These are phyloP conservation scores for Labeo rohita DNA, from an alignment of 2,113 vertebrate species.

Conservation along the genomic window DNA sequence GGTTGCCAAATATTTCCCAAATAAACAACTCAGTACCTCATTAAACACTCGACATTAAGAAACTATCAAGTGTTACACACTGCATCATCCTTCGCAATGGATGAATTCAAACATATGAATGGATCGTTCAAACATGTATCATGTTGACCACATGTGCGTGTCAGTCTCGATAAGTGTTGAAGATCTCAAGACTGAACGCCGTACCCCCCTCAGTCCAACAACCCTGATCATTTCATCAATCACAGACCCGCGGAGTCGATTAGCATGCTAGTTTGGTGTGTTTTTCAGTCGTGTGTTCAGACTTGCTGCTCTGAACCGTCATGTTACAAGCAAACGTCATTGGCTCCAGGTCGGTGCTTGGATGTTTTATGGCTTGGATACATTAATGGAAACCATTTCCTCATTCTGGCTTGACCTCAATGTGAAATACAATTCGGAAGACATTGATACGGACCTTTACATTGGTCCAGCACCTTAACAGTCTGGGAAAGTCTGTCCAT, in stretches of 20 bases:
- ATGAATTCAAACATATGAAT: not conserved
- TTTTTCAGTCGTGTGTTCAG: not conserved
- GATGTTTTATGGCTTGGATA: not conserved
- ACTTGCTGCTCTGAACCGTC: not conserved
- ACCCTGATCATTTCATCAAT: not conserved
- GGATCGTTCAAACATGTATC: conserved; percentile 23
- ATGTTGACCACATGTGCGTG: conserved; percentile 36
- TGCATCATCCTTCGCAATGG: not conserved
- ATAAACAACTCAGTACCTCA: conserved; percentile 6
- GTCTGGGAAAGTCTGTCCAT: conserved; percentile 2
- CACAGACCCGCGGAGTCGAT: not conserved
- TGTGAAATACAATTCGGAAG: conserved; percentile 3
- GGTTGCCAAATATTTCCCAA: not conserved
- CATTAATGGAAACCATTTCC: conserved; percentile 31
- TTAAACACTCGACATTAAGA: not conserved
- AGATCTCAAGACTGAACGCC: not conserved
- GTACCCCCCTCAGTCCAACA: not conserved
- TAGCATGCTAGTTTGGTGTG: not conserved
- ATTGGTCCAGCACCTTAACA: not conserved
- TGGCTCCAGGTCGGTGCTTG: not conserved
- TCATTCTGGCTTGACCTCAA: conserved; percentile 21
- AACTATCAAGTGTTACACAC: not conserved
- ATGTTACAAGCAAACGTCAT: not conserved
- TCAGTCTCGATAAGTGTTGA: conserved; percentile 41
- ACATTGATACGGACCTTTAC: conserved; percentile 1